These are phyloP conservation scores for Corythoichthys intestinalis DNA, from an alignment of 2,113 vertebrate genomes.

Conservation along the genomic window DNA sequence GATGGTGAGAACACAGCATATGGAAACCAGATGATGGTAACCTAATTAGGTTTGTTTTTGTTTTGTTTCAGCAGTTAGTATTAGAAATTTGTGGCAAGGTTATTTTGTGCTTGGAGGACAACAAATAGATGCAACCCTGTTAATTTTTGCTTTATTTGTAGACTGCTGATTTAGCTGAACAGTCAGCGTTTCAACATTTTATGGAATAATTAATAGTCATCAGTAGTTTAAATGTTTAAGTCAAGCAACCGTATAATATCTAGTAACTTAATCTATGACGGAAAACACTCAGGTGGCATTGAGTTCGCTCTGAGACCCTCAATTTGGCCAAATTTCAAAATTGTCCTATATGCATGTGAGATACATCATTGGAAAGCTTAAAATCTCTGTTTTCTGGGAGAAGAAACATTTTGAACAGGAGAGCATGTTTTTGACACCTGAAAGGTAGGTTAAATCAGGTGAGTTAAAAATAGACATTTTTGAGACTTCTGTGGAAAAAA, in stretches of 20 bases:
- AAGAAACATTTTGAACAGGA: too few species aligned
- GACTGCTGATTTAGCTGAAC: background rate
- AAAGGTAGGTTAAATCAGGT: too few species aligned
- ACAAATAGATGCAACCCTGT: background rate
- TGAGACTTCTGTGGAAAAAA: too few species aligned
- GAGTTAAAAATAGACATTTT: too few species aligned
- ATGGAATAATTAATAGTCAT: background rate
- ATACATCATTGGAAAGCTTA: too few species aligned
- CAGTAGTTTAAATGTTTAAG: background rate
- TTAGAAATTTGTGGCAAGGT: slow-evolving; percentile 26
- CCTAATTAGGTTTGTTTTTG: slow-evolving; percentile 42
- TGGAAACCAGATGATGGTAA: slow-evolving; percentile 35
- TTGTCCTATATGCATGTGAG: too few species aligned
- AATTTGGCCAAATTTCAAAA: too few species aligned
- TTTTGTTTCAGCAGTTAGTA: slow-evolving; percentile 28
- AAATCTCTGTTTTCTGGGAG: too few species aligned
- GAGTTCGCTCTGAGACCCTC: too few species aligned
- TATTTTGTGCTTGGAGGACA: slow-evolving; percentile 20
- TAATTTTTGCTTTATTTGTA: background rate
- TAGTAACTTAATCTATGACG: too few species aligned
- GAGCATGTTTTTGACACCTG: too few species aligned
- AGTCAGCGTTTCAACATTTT: background rate
- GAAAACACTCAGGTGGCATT: too few species aligned
- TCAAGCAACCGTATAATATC: background rate
- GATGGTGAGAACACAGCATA: slow-evolving; percentile 12